A percentile compares a stretch with the other conserved stretches of the same genome.
phyloP scores from a whole-genome alignment of 2,113 vertebrate genomes.

The Typhlomys cinereus region DNA sequence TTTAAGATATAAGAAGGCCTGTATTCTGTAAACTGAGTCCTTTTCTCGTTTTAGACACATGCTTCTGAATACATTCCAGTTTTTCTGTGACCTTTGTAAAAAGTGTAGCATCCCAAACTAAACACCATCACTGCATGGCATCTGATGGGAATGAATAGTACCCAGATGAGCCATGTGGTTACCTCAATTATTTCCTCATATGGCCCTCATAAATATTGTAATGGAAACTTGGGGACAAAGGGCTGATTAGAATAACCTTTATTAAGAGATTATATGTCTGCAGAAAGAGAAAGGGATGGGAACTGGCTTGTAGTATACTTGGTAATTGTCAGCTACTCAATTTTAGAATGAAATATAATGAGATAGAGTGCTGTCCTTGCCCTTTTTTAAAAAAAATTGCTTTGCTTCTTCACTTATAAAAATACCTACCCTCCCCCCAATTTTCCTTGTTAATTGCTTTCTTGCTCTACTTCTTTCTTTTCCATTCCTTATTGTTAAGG shows the following conservation, averaged over 20 bases:
- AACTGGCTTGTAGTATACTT: conserved; percentile 3
- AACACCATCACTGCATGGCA: background rate
- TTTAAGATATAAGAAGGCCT: conserved; percentile 22
- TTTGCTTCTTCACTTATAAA: conserved; percentile 13
- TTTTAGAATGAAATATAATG: background rate
- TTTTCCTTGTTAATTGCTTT: background rate
- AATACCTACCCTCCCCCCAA: background rate
- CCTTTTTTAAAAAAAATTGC: background rate
- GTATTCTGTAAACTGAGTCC: background rate
- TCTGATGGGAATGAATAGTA: conserved; percentile 45
- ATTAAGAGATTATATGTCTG: conserved; percentile 45
- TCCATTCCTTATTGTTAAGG: background rate
- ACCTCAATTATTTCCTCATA: conserved; percentile 57
- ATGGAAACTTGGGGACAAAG: conserved; percentile 53
- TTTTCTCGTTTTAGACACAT: conserved; percentile 6
- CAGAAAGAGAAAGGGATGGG: background rate
- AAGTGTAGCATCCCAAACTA: conserved; percentile 28
- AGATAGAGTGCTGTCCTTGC: conserved; percentile 3
- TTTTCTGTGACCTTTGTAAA: conserved; percentile 58
- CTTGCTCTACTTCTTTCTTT: background rate
- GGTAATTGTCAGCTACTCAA: conserved; percentile 12
- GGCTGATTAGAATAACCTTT: conserved; percentile 61
- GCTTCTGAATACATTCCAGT: conserved; percentile 30
- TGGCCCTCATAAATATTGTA: conserved; percentile 69
- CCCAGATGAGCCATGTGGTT: conserved; percentile 55